Conservation (phyloP, 2,797 vertebrate species). For the Lacerta viridis region DNA sequence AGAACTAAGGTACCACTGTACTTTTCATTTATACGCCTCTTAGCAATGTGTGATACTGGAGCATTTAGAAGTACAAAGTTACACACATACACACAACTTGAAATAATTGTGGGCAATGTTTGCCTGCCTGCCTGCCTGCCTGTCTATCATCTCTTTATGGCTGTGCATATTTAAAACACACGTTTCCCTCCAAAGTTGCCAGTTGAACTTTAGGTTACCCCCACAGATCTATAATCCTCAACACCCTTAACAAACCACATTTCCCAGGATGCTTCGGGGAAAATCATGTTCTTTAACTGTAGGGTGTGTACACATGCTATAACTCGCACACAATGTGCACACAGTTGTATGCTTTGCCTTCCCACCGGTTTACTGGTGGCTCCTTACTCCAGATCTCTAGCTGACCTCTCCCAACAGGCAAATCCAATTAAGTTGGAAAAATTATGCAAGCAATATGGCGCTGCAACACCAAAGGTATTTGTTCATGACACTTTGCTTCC, state of each 20-base stretch:
- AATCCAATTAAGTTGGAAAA: slow-evolving; percentile 41
- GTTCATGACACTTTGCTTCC: not conserved
- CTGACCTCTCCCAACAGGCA: slow-evolving; percentile 5
- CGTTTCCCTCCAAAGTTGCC: too few species aligned
- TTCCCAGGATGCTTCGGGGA: too few species aligned
- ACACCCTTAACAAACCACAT: too few species aligned
- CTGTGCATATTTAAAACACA: too few species aligned
- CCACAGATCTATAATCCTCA: too few species aligned
- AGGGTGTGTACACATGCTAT: too few species aligned
- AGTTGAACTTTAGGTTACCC: too few species aligned
- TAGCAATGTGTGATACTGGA: not conserved
- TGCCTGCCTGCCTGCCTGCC: not conserved
- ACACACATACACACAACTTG: not conserved
- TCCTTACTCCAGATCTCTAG: not conserved
- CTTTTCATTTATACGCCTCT: not conserved
- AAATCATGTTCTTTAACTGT: too few species aligned
- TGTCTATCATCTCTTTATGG: not conserved
- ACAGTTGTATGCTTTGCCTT: not conserved
- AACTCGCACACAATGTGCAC: too few species aligned
- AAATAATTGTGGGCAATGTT: not conserved
- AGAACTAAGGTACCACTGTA: too few species aligned
- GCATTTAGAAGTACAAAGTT: not conserved
- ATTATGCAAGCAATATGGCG: not conserved
- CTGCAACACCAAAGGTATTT: not conserved
- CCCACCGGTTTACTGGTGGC: not conserved